Conservation (phyloP, 2,888 invertebrate genomes). For the Heterodera filipjevi region DNA sequence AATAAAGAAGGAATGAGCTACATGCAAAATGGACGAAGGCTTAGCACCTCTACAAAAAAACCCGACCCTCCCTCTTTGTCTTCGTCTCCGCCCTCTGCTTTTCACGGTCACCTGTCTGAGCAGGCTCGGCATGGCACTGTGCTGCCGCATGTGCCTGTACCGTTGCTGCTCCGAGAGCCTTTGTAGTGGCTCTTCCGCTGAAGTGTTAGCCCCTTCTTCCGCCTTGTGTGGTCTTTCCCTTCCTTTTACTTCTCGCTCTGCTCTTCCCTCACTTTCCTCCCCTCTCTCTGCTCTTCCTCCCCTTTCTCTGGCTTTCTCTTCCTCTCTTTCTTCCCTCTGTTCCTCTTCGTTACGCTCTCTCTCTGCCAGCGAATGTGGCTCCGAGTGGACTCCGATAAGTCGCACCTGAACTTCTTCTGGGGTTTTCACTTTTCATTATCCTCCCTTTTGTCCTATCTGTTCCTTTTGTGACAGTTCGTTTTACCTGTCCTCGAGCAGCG, state of each 20-base stretch:
- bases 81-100: neutral
- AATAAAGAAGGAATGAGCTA: too few relatives aligned
- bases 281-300: neutral
- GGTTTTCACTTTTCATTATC: too few relatives aligned
- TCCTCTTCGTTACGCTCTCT: neutral
- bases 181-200: neutral
- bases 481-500: neutral
- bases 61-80: too few relatives aligned
- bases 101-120: slow-evolving; percentile 7
- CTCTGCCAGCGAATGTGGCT: slow-evolving; percentile 22
- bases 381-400: slow-evolving; percentile 25
- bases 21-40: too few relatives aligned
- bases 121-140: slow-evolving; percentile 26
- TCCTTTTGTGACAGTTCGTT: neutral
- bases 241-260: neutral
- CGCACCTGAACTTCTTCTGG: slow-evolving; percentile 14
- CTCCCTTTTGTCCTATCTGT: too few relatives aligned
- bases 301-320: too few relatives aligned
- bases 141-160: slow-evolving; percentile 8
- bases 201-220: neutral
- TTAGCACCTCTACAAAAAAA: too few relatives aligned
- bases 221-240: neutral
- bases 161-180: neutral
- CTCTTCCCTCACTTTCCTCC: neutral
- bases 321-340: neutral